Percentiles rank a stretch among this genome's conserved stretches.
These are phyloP conservation scores for Brachirus orientalis DNA, from an alignment of 2,113 vertebrate species.

Conservation along the genomic window DNA sequence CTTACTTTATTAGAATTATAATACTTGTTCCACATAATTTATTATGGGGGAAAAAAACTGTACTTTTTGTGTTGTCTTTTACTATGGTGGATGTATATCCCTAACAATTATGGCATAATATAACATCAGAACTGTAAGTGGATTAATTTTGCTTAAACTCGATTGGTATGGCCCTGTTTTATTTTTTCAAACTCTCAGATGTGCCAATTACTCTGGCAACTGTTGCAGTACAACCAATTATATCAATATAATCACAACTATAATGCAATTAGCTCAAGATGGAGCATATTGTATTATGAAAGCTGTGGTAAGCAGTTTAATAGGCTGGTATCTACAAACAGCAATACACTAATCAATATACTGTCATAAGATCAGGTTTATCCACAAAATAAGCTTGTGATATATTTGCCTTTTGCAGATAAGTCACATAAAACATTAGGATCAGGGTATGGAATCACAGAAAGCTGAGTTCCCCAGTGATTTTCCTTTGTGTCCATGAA, in stretches of 20 bases:
- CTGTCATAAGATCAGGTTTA: not conserved
- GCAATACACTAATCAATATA: not conserved
- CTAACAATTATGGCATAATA: too few relatives aligned
- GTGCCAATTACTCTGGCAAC: not conserved
- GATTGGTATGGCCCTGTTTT: not conserved
- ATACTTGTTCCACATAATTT: too few relatives aligned
- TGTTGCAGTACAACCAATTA: not conserved
- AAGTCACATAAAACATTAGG: too few relatives aligned
- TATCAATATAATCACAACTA: not conserved
- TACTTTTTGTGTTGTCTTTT: too few relatives aligned
- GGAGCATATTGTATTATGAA: not conserved
- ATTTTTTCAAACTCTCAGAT: not conserved
- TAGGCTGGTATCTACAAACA: not conserved
- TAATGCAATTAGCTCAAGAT: too few relatives aligned
- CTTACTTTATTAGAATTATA: too few relatives aligned
- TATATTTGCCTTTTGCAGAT: too few relatives aligned
- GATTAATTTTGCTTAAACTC: not conserved
- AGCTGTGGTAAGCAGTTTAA: not conserved
- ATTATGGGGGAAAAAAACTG: too few relatives aligned
- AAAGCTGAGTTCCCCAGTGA: too few relatives aligned
- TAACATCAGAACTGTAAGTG: not conserved
- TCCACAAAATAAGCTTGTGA: not conserved
- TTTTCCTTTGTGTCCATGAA: too few relatives aligned
- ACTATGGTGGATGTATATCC: too few relatives aligned
- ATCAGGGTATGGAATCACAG: too few relatives aligned